phyloP scores from a whole-genome alignment of 2,113 vertebrate genomes.

The Psammodynastes pulverulentus region DNA sequence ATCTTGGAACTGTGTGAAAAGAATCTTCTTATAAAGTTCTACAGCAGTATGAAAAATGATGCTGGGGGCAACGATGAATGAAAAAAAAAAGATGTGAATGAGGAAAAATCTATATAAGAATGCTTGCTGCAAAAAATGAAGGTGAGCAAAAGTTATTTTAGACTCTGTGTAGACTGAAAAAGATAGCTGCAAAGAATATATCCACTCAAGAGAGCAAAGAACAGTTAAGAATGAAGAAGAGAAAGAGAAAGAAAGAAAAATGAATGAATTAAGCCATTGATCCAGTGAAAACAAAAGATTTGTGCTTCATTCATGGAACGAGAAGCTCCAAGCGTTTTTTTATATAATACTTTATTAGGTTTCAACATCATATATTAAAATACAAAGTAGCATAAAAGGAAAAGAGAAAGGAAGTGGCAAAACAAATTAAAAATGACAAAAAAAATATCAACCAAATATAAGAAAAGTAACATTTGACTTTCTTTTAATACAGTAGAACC shows the following conservation, averaged over 20 bases:
- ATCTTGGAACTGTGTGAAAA: not conserved
- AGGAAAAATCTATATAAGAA: not conserved
- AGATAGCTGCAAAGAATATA: not conserved
- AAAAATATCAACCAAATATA: not conserved
- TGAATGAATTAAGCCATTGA: not conserved
- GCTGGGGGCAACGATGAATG: not conserved
- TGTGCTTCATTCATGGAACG: not conserved
- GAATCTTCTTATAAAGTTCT: not conserved
- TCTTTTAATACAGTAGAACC: not conserved
- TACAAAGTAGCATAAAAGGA: not conserved
- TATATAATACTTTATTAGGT: not conserved
- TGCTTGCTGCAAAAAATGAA: not conserved
- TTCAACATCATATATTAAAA: not conserved
- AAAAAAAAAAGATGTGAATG: not conserved
- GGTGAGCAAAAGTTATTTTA: not conserved
- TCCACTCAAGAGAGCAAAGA: not conserved
- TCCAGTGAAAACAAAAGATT: not conserved
- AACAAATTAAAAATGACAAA: not conserved
- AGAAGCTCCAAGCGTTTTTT: not conserved
- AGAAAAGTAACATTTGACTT: not conserved
- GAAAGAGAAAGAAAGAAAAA: not conserved
- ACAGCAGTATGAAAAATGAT: not conserved
- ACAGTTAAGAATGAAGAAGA: not conserved
- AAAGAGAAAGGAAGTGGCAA: not conserved
- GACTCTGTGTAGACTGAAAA: not conserved